Base-by-base conservation (phyloP, 2,113 vertebrate genomes). In the Promerops cafer region DNA sequence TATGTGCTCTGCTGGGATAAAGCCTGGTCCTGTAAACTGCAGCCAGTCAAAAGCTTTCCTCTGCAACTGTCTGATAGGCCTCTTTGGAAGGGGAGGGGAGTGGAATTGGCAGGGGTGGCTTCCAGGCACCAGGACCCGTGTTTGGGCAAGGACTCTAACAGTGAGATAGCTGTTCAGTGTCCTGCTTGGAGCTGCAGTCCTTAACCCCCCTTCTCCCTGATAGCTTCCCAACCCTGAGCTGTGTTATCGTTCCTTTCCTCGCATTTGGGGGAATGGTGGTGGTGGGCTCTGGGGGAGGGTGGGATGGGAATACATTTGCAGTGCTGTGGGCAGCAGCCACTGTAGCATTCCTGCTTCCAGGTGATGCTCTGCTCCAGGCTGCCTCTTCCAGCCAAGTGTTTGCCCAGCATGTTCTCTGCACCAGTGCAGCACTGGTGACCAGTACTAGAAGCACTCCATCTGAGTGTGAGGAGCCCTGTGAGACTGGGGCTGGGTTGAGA, bases 1-100 rank as follows among this genome's bases (percentile, higher is more conserved):
- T 99, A 97, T 52, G 89, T 91, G 54, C n/a, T 89, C 26, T 71
- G 22, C 53, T 12, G 17, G 13, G 52, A 50, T 42, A 63, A 66
- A 81, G 24, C 39, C 30, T 49, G 16, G 17, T 56, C 15, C 50
- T 79, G 15, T 45, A 15, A 80, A 59, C 37, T 75, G 53, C 33
- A 63, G 54, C 40, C n/a, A 26, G 15, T 35, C 33, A 42, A 35
- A 66, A 68, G 9, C 33, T 57, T 81, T 56, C 9, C 33, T 82
- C 37, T 87, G 21, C 16, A 64, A 1, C 44, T 74, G 4, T 35
- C 13, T 17, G 20, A 17, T 16, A 20, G 22, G 11, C 9, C 24
- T 64, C 59, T 39, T 2, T 23, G 35, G 39, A 60, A 47, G 6
- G 31, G 52, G 6, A 5, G 12, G 15, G 31, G 24, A 57, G 15